phyloP scores from a whole-genome alignment of 2,113 vertebrate species.

The Prolemur simus region DNA sequence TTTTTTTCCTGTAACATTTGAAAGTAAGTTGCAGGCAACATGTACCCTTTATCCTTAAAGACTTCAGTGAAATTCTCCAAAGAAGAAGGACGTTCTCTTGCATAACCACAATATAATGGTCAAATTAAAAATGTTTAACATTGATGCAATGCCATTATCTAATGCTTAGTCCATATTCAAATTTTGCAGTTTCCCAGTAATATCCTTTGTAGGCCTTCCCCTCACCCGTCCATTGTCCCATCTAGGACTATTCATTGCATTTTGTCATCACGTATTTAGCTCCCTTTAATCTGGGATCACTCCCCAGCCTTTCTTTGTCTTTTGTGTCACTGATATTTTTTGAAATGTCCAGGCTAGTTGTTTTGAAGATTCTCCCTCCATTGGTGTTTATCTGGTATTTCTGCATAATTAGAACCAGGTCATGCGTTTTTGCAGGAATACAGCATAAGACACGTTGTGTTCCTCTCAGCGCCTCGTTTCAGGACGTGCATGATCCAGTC shows the following conservation, averaged over 20 bases:
- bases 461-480: not conserved
- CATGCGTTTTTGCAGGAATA: not conserved
- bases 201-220: not conserved
- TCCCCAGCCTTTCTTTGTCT: not conserved
- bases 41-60: not conserved
- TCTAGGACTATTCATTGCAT: not conserved
- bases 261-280: not conserved
- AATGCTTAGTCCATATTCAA: not conserved
- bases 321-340: not conserved
- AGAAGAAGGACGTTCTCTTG: not conserved
- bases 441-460: fast-evolving
- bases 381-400: not conserved
- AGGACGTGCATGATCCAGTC: not conserved
- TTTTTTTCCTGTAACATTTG: not conserved
- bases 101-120: not conserved
- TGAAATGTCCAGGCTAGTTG: not conserved
- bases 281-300: not conserved
- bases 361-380: not conserved
- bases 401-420: not conserved
- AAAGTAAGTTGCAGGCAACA: not conserved
- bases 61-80: slow-evolving; percentile 7
- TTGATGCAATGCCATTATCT: not conserved
- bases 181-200: not conserved
- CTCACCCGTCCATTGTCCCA: not conserved
- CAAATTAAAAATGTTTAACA: not conserved